A percentile compares a stretch with the other conserved stretches of the same genome.
These are phyloP conservation scores for Coracopsis vasa DNA, from an alignment of 2,113 vertebrate genomes.

Conservation along the genomic window DNA sequence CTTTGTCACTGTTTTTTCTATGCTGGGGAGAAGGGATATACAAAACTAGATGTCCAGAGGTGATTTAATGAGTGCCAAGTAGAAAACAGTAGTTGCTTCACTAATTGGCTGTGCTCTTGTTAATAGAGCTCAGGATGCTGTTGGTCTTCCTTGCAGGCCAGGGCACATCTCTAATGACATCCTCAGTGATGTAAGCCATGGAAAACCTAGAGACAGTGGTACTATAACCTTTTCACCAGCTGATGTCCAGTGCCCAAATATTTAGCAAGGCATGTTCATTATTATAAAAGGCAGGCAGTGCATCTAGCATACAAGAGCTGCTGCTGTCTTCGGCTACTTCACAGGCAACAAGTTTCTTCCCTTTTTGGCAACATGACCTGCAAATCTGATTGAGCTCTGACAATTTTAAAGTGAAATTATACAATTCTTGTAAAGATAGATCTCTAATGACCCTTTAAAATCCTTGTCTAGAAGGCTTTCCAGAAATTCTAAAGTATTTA, in stretches of 20 bases:
- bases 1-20: background rate
- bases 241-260: background rate
- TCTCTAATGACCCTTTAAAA: background rate
- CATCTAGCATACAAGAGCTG: background rate
- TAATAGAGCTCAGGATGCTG: background rate
- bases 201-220: background rate
- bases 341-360: background rate
- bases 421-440: background rate
- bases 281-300: background rate
- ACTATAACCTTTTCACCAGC: background rate
- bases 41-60: background rate
- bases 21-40: fast-evolving
- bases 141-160: background rate
- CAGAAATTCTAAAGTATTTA: background rate
- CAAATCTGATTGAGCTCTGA: background rate
- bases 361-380: background rate
- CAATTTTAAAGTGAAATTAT: background rate
- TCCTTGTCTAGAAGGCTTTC: background rate
- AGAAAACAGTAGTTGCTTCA: background rate
- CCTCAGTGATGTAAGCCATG: background rate
- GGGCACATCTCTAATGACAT: background rate
- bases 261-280: background rate
- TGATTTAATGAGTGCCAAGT: background rate
- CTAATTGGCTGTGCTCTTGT: background rate
- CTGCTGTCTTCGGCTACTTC: background rate